Base-by-base conservation (phyloP, 2,888 invertebrate genomes). In the Drosophila sordidula region DNA sequence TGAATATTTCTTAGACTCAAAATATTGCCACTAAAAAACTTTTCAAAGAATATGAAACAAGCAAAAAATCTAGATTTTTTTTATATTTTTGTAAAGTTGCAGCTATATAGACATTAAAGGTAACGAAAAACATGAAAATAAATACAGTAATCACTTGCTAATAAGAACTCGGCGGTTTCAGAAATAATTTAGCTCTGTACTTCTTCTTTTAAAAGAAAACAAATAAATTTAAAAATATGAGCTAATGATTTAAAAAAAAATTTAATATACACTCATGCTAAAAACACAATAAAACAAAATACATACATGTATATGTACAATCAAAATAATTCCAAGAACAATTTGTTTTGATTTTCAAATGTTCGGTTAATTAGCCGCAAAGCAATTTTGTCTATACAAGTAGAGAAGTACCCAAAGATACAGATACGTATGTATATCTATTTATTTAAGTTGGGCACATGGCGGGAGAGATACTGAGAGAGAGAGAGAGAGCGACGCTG, bases 361-460 rank as follows among this genome's bases (percentile, higher is more conserved):
- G 34, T 34, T 18, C 36, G 16, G 26, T 12, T 42, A 58, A 52
- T 52, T 44, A 45, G 36, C 12, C 34, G 42, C 42, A 36, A 29
- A 14, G 26, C 54, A 38, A 52, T 59, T 59, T 59, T 44, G 52
- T 14, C 44, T 36, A 45, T 38, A 45, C 36, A 59, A 44, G 44
- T 52, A n/a, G 44, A 36, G 18, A 36, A 46, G 45, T 55, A 45
- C 22, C 12, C 38, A 45, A 1, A 38, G 11, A 36, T 26, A 29
- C 29, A 9, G 12, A 34, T 38, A 26, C 12, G 12, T 22, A 22
- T 4, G 2, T 4, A 39, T n/a, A 6, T 22, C 18, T 32, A 16
- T 32, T 14, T 32, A 12, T 50, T 14, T 26, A 50, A 18, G 49
- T 29, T 22, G 16, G 18, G 5, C n/a, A 32, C 38, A 22, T 22